Evolutionary conservation across 2,113 vertebrate genomes (phyloP), one percentile per base, ranked within the genome.

Genomic region (Tetrao urogallus): DNA sequence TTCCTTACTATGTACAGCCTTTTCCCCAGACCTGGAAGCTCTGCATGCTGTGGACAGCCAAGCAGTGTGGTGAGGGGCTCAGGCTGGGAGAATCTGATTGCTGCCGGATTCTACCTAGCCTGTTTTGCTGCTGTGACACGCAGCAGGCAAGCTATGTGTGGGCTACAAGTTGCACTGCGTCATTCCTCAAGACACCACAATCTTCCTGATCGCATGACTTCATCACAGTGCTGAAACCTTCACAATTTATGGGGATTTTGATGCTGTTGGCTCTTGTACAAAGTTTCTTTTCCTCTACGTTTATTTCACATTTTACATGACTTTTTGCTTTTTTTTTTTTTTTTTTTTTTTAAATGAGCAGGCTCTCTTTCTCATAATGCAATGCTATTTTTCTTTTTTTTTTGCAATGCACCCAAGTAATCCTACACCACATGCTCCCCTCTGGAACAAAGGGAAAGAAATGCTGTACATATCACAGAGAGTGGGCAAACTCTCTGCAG

Each of bases 251-350:
- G 57, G 70, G 56, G 50, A 27, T 77, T 81, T 81, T 82, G 52
- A 82, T 0, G 4, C 50, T 36, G 34, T 45, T 90, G 89, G 70
- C 47, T 79, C 63, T 71, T 52, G 28, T 11, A 73, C 42, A 69
- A 36, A 11, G 2, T 63, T 84, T 73, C 36, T 81, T 76, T 45
- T 52, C 34, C 67, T 63, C 76, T 54, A 28, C 25, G 56, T 66
- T 88, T 74, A 58, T 74, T 94, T 73, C 86, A 77, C 20, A 42
- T 77, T 80, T 83, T 24, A 88, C 42, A 45, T 58, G 45, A 63
- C 45, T 88, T 80, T 72, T 66, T 72, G 38, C 32, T 4, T 54
- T n/a, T 18, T 2, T 42, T 67, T 80, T 45, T 7, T 45, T 7
- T 50, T 47, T 21, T 48, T 48, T 50, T 24, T 50, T 50, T 24